Percentiles rank a stretch among this genome's conserved stretches.
These are phyloP conservation scores for Aphis craccivora DNA, from an alignment of 1,140 invertebrate genomes.

Conservation along the genomic window DNA sequence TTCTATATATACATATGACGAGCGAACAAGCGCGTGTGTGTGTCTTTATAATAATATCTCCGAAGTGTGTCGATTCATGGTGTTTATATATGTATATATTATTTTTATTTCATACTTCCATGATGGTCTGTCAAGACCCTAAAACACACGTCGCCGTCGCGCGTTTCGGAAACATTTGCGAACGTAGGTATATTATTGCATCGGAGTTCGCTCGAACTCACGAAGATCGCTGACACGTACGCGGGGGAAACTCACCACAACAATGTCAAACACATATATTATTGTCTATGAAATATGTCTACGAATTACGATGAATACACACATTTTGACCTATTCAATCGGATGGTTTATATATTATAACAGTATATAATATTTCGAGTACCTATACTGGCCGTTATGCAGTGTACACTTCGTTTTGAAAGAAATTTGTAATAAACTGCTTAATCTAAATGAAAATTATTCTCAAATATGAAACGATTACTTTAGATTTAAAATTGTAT, in stretches of 20 bases:
- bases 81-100: not conserved
- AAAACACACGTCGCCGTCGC: not conserved
- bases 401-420: too few species aligned
- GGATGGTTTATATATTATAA: too few species aligned
- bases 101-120: not conserved
- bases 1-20: slow-evolving; percentile 18
- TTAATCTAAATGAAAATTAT: too few species aligned
- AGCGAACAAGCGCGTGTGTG: not conserved
- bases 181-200: not conserved
- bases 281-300: too few species aligned
- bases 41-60: slow-evolving; percentile 46
- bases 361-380: too few species aligned
- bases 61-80: slow-evolving; percentile 47
- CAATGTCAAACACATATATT: not conserved
- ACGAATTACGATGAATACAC: too few species aligned
- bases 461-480: too few species aligned
- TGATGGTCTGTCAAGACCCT: not conserved
- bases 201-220: not conserved
- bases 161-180: not conserved
- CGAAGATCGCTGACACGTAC: not conserved
- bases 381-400: too few species aligned
- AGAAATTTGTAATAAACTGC: too few species aligned
- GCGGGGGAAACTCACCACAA: not conserved
- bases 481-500: too few species aligned
- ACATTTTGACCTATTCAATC: too few species aligned